phyloP scores from a whole-genome alignment of 2,888 invertebrate genomes.

The Boloria selene region DNA sequence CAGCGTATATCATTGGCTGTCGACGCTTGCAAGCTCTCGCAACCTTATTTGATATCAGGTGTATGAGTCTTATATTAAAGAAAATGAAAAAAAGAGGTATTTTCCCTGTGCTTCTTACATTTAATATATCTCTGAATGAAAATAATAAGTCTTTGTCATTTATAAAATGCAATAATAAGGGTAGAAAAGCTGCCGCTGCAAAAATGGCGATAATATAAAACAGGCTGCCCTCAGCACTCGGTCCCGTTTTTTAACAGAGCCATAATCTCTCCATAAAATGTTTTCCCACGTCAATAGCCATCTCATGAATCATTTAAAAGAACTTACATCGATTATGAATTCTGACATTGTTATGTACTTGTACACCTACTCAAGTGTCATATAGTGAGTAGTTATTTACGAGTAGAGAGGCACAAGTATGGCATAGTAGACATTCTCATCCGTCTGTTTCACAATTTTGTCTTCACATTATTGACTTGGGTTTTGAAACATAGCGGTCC shows the following conservation, averaged over 20 bases:
- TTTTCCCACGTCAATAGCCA: slow-evolving; percentile 40
- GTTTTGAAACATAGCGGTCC: slow-evolving; percentile 29
- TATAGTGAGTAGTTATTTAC: slow-evolving; percentile 42
- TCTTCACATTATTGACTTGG: slow-evolving; percentile 35
- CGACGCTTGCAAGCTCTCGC: slow-evolving; percentile 63
- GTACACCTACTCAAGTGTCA: slow-evolving; percentile 37
- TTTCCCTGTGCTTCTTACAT: slow-evolving; percentile 18
- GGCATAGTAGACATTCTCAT: slow-evolving; percentile 43
- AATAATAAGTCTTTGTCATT: not conserved
- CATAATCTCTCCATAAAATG: slow-evolving; percentile 36
- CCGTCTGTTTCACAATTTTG: slow-evolving; percentile 39
- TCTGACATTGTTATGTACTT: slow-evolving; percentile 37
- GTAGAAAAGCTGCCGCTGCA: not conserved
- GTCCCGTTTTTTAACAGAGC: slow-evolving; percentile 32
- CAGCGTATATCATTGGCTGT: slow-evolving; percentile 78
- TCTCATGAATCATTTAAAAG: slow-evolving; percentile 41
- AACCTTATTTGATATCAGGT: slow-evolving; percentile 50
- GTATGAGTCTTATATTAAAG: slow-evolving; percentile 40
- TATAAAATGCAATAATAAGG: slow-evolving; percentile 4
- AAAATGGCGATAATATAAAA: slow-evolving; percentile 12
- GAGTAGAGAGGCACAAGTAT: slow-evolving; percentile 38
- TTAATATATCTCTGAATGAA: slow-evolving; percentile 13
- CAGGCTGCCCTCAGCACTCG: slow-evolving; percentile 4
- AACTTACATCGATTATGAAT: slow-evolving; percentile 39
- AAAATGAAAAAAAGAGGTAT: slow-evolving; percentile 37